A percentile compares a stretch with the other conserved stretches of the same genome.
Conservation (phyloP, 2,888 invertebrate species). For the Opisthograptis luteolata region DNA sequence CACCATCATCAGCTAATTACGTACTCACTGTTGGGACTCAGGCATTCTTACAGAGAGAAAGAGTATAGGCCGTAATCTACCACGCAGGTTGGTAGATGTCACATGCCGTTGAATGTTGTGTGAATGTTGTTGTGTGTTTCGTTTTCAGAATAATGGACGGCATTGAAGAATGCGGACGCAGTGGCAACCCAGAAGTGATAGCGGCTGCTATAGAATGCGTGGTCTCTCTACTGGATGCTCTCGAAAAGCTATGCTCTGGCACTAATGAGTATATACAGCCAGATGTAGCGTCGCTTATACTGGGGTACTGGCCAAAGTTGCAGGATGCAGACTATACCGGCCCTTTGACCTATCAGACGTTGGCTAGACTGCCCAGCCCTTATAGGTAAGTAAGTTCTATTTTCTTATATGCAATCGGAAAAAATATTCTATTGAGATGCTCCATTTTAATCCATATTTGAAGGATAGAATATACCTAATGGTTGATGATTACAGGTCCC, state of each 20-base stretch:
- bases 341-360: constrained; percentile 93
- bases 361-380: constrained; percentile 92
- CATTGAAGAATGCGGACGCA: constrained; percentile 95
- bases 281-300: constrained; percentile 78
- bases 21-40: no score
- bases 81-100: no score
- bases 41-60: no score
- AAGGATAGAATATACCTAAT: no score
- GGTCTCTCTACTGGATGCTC: constrained; percentile 91
- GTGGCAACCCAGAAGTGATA: constrained; percentile 90
- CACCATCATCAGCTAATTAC: no score
- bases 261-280: constrained; percentile 70
- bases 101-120: no score
- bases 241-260: constrained; percentile 93
- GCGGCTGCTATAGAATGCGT: constrained; percentile 93
- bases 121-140: background rate
- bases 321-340: constrained; percentile 93
- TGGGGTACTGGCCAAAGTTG: constrained; percentile 86
- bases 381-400: constrained; percentile 84
- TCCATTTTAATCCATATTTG: no score
- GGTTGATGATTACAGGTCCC: no score
- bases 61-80: no score
- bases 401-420: no score
- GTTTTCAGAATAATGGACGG: constrained; percentile 92
- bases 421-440: no score